Evolutionary conservation across 2,888 invertebrate species (phyloP).

Genomic region (Ectemnius cavifrons): DNA sequence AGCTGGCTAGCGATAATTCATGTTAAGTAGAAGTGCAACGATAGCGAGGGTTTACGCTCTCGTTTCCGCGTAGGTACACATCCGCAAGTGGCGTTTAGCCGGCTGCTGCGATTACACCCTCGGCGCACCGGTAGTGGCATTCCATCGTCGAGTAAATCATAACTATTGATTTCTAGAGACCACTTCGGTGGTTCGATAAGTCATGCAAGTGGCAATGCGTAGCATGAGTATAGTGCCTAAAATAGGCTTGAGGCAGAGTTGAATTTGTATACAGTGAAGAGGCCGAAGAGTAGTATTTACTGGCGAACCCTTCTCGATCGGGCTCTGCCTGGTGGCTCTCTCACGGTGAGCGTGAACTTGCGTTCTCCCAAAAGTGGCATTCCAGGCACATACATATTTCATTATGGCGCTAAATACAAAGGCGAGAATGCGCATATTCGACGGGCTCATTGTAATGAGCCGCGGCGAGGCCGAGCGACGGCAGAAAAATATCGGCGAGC

Average conservation of each 20-base stretch:
- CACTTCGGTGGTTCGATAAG: neutral
- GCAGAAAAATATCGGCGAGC: constrained; percentile 16
- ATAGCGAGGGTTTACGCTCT: constrained; percentile 28
- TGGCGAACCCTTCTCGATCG: no score
- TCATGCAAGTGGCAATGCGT: neutral
- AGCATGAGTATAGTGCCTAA: no score
- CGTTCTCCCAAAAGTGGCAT: constrained; percentile 18
- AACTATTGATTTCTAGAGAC: neutral
- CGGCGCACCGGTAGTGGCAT: constrained; percentile 6
- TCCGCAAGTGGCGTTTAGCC: constrained; percentile 31
- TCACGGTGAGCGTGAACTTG: constrained; percentile 13
- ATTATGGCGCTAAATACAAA: constrained; percentile 4
- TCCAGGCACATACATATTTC: constrained; percentile 21
- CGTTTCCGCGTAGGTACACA: constrained; percentile 46
- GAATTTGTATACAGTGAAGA: no score
- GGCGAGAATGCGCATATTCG: constrained; percentile 18
- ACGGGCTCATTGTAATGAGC: constrained; percentile 13
- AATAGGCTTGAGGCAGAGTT: no score
- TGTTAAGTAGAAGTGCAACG: constrained; percentile 48
- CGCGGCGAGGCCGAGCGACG: constrained; percentile 9
- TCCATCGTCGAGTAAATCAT: constrained; percentile 15
- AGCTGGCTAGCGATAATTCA: constrained; percentile 49
- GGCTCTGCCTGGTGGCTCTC: constrained; percentile 18
- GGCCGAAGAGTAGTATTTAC: no score
- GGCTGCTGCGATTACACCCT: constrained; percentile 5